Conservation (phyloP, 1,140 invertebrate genomes). For the Rhizoglyphus robini region DNA sequence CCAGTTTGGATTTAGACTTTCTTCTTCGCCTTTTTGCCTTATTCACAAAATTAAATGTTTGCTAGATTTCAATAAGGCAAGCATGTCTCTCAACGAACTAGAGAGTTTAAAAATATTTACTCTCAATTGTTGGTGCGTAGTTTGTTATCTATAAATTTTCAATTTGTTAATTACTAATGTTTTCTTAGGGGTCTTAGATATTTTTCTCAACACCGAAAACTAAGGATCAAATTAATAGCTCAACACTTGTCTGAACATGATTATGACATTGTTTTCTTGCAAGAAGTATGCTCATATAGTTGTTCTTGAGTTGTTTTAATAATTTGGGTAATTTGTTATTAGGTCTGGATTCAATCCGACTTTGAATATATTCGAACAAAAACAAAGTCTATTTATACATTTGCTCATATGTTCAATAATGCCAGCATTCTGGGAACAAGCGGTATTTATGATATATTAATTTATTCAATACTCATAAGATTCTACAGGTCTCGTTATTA, state of each 20-base stretch:
- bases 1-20: too few species aligned
- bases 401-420: slow-evolving; percentile 24
- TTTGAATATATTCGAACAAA: slow-evolving; percentile 21
- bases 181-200: slow-evolving; percentile 20
- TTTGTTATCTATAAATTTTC: background rate
- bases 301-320: background rate
- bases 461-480: too few species aligned
- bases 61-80: too few species aligned
- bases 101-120: slow-evolving; percentile 19
- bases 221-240: slow-evolving; percentile 23
- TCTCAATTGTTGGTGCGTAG: slow-evolving; percentile 22
- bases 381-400: slow-evolving; percentile 17
- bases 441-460: too few species aligned
- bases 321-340: background rate
- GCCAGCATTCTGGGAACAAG: slow-evolving; percentile 22
- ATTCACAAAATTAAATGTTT: too few species aligned
- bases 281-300: slow-evolving; percentile 19
- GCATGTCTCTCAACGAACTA: too few species aligned
- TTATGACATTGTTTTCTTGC: slow-evolving; percentile 25
- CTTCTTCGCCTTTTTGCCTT: too few species aligned
- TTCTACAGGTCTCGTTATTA: slow-evolving; percentile 20
- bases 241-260: slow-evolving; percentile 23
- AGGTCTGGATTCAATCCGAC: slow-evolving; percentile 23
- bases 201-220: slow-evolving; percentile 14
- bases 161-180: background rate